Evolutionary conservation across 2,797 vertebrate genomes (phyloP).

Genomic region (Lepidocolaptes lacrymiger): DNA sequence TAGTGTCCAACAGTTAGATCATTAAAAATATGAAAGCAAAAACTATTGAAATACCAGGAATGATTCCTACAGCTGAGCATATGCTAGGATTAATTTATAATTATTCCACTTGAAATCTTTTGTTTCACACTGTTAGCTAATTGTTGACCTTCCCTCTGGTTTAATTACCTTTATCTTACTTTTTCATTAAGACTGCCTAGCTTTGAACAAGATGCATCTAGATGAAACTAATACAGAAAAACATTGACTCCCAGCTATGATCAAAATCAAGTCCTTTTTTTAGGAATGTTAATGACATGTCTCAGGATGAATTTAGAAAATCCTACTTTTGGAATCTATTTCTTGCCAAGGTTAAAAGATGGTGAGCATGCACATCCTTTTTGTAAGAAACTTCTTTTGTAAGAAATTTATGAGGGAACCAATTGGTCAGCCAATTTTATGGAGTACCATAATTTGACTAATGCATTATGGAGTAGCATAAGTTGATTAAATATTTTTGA

Average conservation of each 20-base stretch:
- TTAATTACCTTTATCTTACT: background rate
- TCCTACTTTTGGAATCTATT: background rate
- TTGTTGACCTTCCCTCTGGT: background rate
- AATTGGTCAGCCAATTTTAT: background rate
- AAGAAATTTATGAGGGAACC: background rate
- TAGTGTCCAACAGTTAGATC: background rate
- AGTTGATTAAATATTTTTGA: background rate
- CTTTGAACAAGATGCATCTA: background rate
- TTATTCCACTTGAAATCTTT: background rate
- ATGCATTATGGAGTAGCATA: background rate
- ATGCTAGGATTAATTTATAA: background rate
- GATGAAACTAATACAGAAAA: background rate
- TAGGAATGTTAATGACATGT: background rate
- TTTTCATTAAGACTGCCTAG: background rate
- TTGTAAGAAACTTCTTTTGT: background rate
- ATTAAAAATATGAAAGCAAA: background rate
- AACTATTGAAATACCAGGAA: background rate
- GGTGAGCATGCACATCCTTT: rapidly evolving
- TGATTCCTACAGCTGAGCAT: background rate
- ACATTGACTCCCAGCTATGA: background rate
- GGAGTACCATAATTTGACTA: background rate
- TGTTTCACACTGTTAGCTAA: background rate
- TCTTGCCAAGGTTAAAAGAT: background rate
- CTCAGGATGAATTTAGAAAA: background rate
- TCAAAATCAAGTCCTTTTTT: background rate